Evolutionary conservation across 1,140 invertebrate species (phyloP), one percentile per base, ranked within the genome.

Genomic region (Holotrichia oblita): DNA sequence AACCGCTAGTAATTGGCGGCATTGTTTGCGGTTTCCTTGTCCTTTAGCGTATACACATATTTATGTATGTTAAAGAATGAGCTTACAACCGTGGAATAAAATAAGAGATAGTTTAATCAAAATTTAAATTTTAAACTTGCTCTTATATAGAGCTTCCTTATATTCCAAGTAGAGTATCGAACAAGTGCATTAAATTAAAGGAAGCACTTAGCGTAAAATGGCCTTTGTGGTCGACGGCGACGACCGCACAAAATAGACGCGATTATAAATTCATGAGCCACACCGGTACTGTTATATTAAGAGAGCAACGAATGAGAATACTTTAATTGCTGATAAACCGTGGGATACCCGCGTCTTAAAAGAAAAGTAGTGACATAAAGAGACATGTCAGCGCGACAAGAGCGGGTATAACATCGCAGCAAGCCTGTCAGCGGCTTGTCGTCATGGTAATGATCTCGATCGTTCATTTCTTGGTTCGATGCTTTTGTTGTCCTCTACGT

Each of bases 401-500:
- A 41, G 12, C 10, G 34, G 27, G 27, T 34, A 34, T 55, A 72
- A 78, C 69, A 78, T 78, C 77, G 44, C 41, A 74, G 73, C 41
- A 72, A n/a, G 69, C 42, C 69, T 78, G 77, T 55, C 77, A 78
- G 72, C 72, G 77, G 77, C 77, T 74, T 78, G 77, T 78, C 69
- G 77, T 7, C 77, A 78, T 78, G 77, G 77, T 78, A 78, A 78
- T 78, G 77, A 78, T 78, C 77, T 24, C 69, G 69, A 78, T 78
- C 69, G 77, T 61, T 78, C 77, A 78, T 78, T 78, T 78, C 69
- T 78, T 78, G 69, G 61, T 69, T 14, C 27, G 17, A 27, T 69
- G 22, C 61, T 69, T 69, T 27, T 69, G 61, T 69, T 69, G 61
- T 69, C 22, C 55, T 69, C 72, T 78, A 2, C 27, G 69, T 78